Base-by-base conservation (phyloP, 2,797 vertebrate genomes). In the Coregonus sp. region DNA sequence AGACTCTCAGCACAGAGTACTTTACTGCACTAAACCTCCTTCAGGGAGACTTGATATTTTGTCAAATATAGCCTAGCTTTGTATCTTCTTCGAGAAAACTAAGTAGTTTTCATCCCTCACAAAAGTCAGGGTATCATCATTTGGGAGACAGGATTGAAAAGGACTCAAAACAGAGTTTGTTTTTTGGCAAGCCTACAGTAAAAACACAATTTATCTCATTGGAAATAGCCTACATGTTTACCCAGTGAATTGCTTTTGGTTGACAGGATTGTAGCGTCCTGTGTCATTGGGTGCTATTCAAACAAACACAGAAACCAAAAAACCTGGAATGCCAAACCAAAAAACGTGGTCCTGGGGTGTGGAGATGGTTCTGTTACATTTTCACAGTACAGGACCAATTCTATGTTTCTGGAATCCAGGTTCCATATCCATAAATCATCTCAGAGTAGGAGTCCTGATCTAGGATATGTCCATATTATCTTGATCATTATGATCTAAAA, bases 1-100 rank as follows among this genome's bases (percentile, higher is more conserved):
- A 74, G 65, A 78, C 29, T 18, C 63, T 47, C 71, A 40, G 66
- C 52, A 74, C 31, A 78, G 52, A 35, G 67, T 76, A 40, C 51
- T 68, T 40, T 69, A 63, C 69, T 73, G 76, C 76, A 78, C 63
- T 73, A 35, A 68, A 78, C 63, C n/a, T 70, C 25, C 63, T 75
- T 66, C 59, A 76, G 75, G 6, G 35, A 29, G 31, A 59, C 33
- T 59, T 56, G 12, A 52, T 65, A 67, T 33, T 68, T 20, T 20
- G 16, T 75, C 7, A 73, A 63, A 70, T 77, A 52, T 77, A 61
- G 75, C 69, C 73, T 70, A 69, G 25, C 50, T 11, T 52, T 54
- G 37, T 68, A 68, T 69, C 12, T 73, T 78, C 73, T 35, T 51
- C 11, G 9, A 70, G 56, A 61, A 31, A 35, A 16, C 40, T 12